phyloP scores from a whole-genome alignment of 2,113 vertebrate genomes.

The Tachysurus fulvidraco region DNA sequence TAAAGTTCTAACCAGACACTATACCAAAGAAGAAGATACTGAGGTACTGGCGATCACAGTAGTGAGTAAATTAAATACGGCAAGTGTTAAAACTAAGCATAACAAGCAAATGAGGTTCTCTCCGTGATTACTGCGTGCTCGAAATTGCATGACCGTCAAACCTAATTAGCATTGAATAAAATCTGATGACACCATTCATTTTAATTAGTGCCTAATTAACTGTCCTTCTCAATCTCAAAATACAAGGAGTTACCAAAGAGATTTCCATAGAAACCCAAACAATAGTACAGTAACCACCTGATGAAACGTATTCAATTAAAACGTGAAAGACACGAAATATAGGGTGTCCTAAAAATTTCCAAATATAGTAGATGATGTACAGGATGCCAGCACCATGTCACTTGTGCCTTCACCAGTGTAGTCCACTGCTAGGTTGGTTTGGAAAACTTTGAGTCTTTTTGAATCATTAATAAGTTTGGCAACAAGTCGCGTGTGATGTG shows the following conservation, averaged over 20 bases:
- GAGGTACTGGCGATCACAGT: no score
- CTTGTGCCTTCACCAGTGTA: no score
- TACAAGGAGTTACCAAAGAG: not conserved
- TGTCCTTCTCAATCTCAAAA: not conserved
- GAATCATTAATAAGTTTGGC: no score
- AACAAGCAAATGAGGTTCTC: not conserved
- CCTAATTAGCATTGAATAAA: conserved; percentile 36
- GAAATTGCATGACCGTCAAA: not conserved
- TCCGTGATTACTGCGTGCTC: not conserved
- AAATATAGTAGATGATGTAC: no score
- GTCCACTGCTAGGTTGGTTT: no score
- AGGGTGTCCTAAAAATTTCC: no score
- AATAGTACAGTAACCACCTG: not conserved
- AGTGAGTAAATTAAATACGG: not conserved
- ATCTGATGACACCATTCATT: conserved; percentile 10
- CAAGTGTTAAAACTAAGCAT: conserved; percentile 4
- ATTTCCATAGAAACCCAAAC: conserved; percentile 35
- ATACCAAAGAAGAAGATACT: not conserved
- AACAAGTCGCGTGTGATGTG: no score
- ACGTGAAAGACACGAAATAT: conserved; percentile 18
- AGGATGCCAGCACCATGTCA: no score
- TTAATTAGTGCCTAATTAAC: conserved; percentile 32
- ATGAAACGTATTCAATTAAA: conserved; percentile 25
- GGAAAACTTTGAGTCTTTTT: no score
- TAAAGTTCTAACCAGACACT: not conserved